These are phyloP conservation scores for Morpho helenor DNA, from an alignment of 2,888 invertebrate species.

Conservation along the genomic window DNA sequence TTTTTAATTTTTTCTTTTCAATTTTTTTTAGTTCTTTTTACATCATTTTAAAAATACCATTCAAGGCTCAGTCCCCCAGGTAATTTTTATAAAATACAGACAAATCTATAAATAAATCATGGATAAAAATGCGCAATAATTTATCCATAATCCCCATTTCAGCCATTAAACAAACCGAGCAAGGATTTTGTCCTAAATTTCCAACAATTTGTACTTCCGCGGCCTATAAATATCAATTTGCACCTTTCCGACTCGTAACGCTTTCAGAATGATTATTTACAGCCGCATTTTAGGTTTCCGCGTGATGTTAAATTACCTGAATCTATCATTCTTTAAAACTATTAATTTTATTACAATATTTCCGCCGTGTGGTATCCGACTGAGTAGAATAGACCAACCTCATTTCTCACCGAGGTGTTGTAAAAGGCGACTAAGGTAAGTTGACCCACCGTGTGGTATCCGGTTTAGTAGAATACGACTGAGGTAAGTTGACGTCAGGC, in stretches of 20 bases:
- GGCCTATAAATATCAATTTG: conserved; percentile 32
- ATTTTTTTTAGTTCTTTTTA: too few relatives aligned
- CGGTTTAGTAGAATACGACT: too few relatives aligned
- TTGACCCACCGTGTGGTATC: too few relatives aligned
- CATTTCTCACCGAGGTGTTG: too few relatives aligned
- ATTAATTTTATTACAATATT: too few relatives aligned
- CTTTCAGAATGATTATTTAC: conserved; percentile 33
- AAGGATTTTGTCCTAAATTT: conserved; percentile 25
- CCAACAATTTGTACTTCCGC: conserved; percentile 26
- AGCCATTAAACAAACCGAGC: conserved; percentile 10
- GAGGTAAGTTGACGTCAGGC: too few relatives aligned
- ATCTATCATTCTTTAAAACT: conserved; percentile 4
- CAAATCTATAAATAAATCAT: neutral
- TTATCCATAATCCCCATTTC: conserved; percentile 6
- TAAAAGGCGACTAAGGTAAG: too few relatives aligned
- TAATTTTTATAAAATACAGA: neutral
- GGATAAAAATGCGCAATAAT: conserved; percentile 1
- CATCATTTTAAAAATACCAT: too few relatives aligned
- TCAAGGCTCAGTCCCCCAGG: too few relatives aligned
- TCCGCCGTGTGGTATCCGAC: too few relatives aligned
- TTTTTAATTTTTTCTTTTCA: too few relatives aligned
- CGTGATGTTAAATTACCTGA: conserved; percentile 1
- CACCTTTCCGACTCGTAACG: conserved; percentile 27
- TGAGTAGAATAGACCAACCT: too few relatives aligned
- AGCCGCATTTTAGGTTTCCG: conserved; percentile 7